Conservation (phyloP, 2,888 invertebrate genomes). For the Eupithecia subfuscata region DNA sequence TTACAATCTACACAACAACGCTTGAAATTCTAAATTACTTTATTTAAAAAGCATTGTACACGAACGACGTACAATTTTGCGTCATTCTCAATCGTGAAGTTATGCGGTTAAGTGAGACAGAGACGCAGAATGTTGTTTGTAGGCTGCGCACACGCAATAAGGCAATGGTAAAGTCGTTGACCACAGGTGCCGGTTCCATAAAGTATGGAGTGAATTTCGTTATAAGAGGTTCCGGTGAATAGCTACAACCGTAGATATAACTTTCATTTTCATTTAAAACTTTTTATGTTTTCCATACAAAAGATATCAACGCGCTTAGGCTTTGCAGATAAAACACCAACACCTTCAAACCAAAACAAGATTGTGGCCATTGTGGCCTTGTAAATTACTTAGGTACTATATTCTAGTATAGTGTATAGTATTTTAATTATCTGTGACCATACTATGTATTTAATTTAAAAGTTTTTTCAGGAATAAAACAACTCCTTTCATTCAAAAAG, state of each 20-base stretch:
- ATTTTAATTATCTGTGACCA: too few relatives aligned
- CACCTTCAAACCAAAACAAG: neutral
- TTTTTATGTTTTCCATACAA: neutral
- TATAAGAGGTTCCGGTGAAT: neutral
- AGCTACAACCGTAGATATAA: neutral
- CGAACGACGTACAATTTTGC: neutral
- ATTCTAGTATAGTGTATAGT: too few relatives aligned
- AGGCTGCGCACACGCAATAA: conserved; percentile 19
- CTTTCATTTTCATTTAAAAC: neutral
- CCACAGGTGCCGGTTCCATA: conserved; percentile 5
- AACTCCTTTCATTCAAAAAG: neutral
- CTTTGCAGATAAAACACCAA: neutral
- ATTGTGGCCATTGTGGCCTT: too few relatives aligned
- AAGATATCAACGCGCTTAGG: neutral
- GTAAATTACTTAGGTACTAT: too few relatives aligned
- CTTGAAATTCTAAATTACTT: neutral
- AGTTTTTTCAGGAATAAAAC: neutral
- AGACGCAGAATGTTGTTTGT: conserved; percentile 16
- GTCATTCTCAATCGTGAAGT: conserved; percentile 20
- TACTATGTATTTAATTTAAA: neutral
- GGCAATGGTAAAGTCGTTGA: conserved; percentile 34
- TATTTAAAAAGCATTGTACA: neutral
- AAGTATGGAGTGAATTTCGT: neutral
- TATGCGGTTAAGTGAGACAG: conserved; percentile 13
- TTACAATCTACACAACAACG: too few relatives aligned